These are phyloP conservation scores for Cisticola juncidis DNA, from an alignment of 2,113 vertebrate genomes.

Conservation along the genomic window DNA sequence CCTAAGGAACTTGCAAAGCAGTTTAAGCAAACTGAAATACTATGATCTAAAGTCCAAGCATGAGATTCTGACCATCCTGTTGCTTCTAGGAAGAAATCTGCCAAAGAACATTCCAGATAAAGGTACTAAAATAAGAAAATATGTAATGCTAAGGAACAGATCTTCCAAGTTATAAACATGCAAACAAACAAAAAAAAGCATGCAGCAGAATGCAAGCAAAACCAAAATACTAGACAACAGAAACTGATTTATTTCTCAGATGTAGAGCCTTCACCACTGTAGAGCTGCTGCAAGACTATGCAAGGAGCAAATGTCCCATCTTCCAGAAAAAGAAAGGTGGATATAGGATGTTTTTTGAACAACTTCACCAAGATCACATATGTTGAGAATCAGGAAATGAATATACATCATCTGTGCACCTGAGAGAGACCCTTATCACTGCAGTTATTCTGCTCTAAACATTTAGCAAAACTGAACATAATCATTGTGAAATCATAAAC, in stretches of 20 bases:
- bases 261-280: neutral
- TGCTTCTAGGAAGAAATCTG: neutral
- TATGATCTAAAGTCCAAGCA: neutral
- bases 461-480: neutral
- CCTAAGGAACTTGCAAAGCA: neutral
- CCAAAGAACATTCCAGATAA: neutral
- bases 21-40: neutral
- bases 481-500: neutral
- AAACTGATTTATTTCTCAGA: neutral
- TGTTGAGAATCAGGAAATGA: neutral
- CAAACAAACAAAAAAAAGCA: neutral
- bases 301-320: neutral
- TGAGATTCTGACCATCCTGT: neutral
- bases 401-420: neutral
- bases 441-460: neutral
- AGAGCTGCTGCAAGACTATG: neutral
- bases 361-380: neutral
- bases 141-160: neutral
- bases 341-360: neutral
- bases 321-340: neutral
- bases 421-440: neutral
- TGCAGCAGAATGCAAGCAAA: neutral
- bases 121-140: neutral
- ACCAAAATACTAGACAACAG: neutral
- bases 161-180: neutral